Evolutionary conservation across 2,113 vertebrate genomes (phyloP), one percentile per base, ranked within the genome.

Genomic region (Otolemur garnettii): DNA sequence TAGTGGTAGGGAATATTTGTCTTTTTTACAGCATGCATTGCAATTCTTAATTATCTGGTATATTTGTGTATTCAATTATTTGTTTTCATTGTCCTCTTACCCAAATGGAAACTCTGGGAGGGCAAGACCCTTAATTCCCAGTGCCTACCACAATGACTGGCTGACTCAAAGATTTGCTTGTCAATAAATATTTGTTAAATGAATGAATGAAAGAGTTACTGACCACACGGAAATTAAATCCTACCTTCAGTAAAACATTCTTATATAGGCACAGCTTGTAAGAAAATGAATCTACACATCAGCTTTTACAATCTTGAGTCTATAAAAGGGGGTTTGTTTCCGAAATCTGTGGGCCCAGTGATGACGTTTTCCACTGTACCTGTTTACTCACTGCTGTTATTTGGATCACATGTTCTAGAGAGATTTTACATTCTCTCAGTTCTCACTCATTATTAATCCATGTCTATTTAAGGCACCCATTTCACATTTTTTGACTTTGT

Each of bases 401-500:
- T 45, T 59, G 94, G 90, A 59, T 77, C 78, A 72, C 24, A n/a
- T 92, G 38, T 33, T 84, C 57, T 79, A 66, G n/a, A 80, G 50
- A 91, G 21, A 3, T 14, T 90, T 75, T 28, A 15, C 3, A 2
- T 60, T 53, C 50, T 78, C 60, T 91, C 6, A 57, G 22, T 26
- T 95, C 7, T 24, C 4, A 60, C 75, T 90, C 84, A 95, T 86
- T 87, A 66, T 91, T 55, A 90, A 88, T 35, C 35, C 55, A 42
- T 35, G 93, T 96, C 50, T 96, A 60, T 77, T 86, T 64, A 88
- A 79, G 55, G 17, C 19, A 69, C 10, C 12, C 2, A 55, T 55
- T 74, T 72, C 19, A 26, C 53, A n/a, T 81, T 85, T 94, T 91
- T 92, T 81, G 35, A 68, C 90, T 95, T 90, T 79, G 28, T 53